phyloP scores from a whole-genome alignment of 2,113 vertebrate species.

The Atherinomorus stipes region DNA sequence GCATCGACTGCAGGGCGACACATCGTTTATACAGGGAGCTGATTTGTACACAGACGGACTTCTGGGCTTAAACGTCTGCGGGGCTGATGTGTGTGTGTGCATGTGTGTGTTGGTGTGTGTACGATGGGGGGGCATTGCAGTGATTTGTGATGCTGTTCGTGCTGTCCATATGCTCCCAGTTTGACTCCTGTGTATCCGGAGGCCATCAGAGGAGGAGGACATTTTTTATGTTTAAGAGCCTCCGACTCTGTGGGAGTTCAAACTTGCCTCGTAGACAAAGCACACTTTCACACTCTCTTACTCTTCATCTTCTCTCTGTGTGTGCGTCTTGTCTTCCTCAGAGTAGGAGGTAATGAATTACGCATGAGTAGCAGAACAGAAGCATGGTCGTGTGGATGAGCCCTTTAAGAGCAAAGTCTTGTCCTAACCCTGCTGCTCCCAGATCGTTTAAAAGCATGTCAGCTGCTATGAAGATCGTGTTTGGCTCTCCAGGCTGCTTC shows the following conservation, averaged over 20 bases:
- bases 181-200: slow-evolving; percentile 62
- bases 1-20: slow-evolving; percentile 58
- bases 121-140: not conserved
- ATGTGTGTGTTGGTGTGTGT: not conserved
- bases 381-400: slow-evolving; percentile 53
- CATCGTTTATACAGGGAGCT: slow-evolving; percentile 64
- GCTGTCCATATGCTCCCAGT: slow-evolving; percentile 68
- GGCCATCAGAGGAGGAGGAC: slow-evolving; percentile 48
- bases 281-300: slow-evolving; percentile 1
- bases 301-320: slow-evolving; percentile 1
- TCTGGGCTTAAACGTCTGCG: slow-evolving; percentile 30
- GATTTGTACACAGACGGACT: slow-evolving; percentile 62
- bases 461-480: slow-evolving; percentile 35
- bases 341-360: slow-evolving; percentile 77
- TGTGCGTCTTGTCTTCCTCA: slow-evolving; percentile 20
- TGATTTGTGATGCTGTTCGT: slow-evolving; percentile 74
- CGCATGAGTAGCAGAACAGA: slow-evolving; percentile 63
- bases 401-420: slow-evolving; percentile 78
- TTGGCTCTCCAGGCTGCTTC: slow-evolving; percentile 16
- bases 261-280: slow-evolving; percentile 43
- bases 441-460: slow-evolving; percentile 46
- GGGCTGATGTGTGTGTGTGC: slow-evolving; percentile 17
- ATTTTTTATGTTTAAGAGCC: slow-evolving; percentile 75
- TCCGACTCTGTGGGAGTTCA: slow-evolving; percentile 51
- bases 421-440: slow-evolving; percentile 54